Conservation (phyloP, 2,888 invertebrate genomes). For the Myopa tessellatipennis region DNA sequence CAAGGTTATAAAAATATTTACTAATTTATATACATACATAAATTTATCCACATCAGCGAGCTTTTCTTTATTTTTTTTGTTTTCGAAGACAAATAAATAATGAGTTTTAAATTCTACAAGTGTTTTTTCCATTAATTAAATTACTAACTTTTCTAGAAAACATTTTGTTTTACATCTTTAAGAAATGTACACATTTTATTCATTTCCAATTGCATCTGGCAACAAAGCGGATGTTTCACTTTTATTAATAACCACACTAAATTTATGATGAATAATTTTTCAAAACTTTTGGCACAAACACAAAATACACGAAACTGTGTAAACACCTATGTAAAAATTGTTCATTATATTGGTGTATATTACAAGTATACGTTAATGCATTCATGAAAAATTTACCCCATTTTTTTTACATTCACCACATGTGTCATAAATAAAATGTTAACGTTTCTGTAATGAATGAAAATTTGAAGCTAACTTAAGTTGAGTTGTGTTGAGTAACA, state of each 20-base stretch:
- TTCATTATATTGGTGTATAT: no score
- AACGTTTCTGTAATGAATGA: not conserved
- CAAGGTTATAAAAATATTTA: no score
- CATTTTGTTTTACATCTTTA: no score
- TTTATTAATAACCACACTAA: conserved; percentile 19
- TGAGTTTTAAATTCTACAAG: no score
- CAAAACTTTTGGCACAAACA: conserved; percentile 5
- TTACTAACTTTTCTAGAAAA: not conserved
- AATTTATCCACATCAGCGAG: no score
- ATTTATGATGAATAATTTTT: not conserved
- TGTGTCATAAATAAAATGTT: not conserved
- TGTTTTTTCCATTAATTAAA: not conserved
- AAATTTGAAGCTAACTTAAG: not conserved
- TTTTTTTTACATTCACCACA: no score
- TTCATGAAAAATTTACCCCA: not conserved
- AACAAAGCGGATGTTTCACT: conserved; percentile 13
- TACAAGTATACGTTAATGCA: not conserved
- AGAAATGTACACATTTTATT: no score
- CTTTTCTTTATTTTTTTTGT: no score
- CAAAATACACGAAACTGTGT: not conserved
- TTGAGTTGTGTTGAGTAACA: not conserved
- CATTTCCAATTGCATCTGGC: not conserved
- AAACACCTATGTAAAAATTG: not conserved
- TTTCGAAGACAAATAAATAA: no score
- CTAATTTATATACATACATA: no score